Evolutionary conservation across 2,888 invertebrate species (phyloP).

Genomic region (Peribatodes rhomboidaria): DNA sequence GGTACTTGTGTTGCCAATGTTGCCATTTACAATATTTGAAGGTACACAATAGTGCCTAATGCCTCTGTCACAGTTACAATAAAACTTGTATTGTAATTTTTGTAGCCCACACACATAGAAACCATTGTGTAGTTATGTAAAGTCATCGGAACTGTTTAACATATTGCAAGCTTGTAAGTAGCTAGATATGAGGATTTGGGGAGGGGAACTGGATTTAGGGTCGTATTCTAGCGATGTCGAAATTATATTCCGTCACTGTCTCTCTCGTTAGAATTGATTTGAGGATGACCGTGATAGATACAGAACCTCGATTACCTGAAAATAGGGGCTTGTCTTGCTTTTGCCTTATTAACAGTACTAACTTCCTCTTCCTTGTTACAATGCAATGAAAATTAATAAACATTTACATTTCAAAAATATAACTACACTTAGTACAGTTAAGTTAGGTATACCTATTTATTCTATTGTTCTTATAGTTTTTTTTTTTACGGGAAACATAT

Average conservation of each 20-base stretch:
- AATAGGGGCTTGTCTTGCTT: neutral
- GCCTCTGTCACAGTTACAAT: slow-evolving; percentile 1
- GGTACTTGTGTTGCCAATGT: too few species aligned
- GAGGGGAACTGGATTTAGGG: neutral
- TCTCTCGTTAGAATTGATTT: neutral
- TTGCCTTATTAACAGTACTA: slow-evolving; percentile 7
- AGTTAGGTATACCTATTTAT: too few species aligned
- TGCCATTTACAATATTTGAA: neutral
- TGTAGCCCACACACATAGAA: slow-evolving; percentile 16
- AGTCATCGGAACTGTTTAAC: slow-evolving; percentile 18
- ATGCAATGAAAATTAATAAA: too few species aligned
- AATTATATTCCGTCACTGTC: neutral
- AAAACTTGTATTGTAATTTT: slow-evolving; percentile 8
- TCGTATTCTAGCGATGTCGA: neutral
- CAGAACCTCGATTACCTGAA: neutral
- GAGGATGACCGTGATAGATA: neutral
- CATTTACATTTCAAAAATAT: too few species aligned
- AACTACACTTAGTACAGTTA: too few species aligned
- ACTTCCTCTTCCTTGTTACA: slow-evolving; percentile 12
- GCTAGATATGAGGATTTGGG: too few species aligned
- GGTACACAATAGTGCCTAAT: neutral
- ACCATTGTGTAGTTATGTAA: slow-evolving; percentile 16
- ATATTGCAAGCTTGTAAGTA: slow-evolving; percentile 1
- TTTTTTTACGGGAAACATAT: too few species aligned
- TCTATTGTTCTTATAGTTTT: too few species aligned